Conservation (phyloP, 1,140 invertebrate species). For the Goniozus legneri region DNA sequence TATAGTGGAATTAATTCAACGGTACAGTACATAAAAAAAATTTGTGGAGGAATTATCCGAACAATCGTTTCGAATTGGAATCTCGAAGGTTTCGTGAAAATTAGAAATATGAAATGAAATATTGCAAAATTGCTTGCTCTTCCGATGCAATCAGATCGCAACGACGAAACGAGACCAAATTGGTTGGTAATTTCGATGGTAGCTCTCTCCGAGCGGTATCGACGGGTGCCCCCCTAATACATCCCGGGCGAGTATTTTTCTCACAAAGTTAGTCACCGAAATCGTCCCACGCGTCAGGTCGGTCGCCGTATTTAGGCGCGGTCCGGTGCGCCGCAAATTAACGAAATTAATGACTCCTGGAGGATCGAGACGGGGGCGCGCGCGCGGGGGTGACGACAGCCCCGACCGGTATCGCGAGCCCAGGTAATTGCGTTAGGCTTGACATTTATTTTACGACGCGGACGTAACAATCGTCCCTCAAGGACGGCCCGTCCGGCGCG, state of each 20-base stretch:
- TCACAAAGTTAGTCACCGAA: constrained; percentile 4
- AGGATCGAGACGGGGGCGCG: constrained; percentile 17
- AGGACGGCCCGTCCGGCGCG: constrained; percentile 10
- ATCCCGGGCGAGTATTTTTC: constrained; percentile 20
- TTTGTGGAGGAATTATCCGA: no score
- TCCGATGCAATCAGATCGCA: no score
- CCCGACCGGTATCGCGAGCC: neutral
- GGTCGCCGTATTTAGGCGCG: constrained; percentile 7
- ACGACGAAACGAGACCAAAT: no score
- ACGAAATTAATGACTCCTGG: constrained; percentile 26
- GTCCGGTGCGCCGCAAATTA: constrained; percentile 26
- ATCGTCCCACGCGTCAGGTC: neutral
- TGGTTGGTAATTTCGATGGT: no score
- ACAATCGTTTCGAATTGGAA: no score
- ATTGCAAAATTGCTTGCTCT: no score
- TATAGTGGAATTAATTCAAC: no score
- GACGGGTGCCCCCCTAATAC: no score
- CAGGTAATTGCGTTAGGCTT: constrained; percentile 26
- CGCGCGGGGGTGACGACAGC: constrained; percentile 2
- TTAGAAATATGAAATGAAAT: no score
- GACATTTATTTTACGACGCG: constrained; percentile 29
- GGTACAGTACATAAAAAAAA: no score
- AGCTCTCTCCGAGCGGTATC: no score
- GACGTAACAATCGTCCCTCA: constrained; percentile 24
- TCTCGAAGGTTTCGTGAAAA: no score